Conservation (phyloP, 2,888 invertebrate species). For the Drosophila rellima region DNA sequence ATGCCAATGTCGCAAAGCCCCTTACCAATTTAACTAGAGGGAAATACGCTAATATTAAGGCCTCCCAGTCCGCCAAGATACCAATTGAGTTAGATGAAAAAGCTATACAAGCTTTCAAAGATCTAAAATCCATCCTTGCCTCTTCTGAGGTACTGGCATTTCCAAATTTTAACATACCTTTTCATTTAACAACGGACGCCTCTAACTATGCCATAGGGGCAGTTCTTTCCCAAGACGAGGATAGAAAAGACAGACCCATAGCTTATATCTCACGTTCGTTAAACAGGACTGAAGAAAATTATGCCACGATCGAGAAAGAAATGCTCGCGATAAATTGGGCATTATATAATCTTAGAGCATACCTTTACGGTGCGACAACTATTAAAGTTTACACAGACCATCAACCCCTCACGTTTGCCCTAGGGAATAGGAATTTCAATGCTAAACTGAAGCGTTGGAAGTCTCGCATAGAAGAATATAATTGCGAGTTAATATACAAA, state of each 20-base stretch:
- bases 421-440: too few relatives aligned
- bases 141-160: background rate
- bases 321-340: constrained; percentile 14
- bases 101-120: background rate
- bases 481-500: constrained; percentile 8
- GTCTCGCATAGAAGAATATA: constrained; percentile 6
- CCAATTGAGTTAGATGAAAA: background rate
- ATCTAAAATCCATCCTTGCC: background rate
- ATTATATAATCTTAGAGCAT: constrained; percentile 1
- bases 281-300: constrained; percentile 1
- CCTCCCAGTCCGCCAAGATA: background rate
- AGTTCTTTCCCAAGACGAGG: background rate
- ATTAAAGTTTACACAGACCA: background rate
- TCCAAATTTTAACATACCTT: background rate
- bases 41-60: background rate
- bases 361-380: background rate
- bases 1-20: constrained; percentile 1
- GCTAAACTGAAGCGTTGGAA: constrained; percentile 10
- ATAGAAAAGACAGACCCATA: background rate
- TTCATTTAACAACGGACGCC: background rate
- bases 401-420: background rate
- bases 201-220: background rate
- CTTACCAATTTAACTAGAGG: constrained; percentile 7
- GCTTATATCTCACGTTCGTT: constrained; percentile 2
- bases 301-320: constrained; percentile 3